A percentile compares a stretch with the other conserved stretches of the same genome.
These are phyloP conservation scores for Microcebus jonahi DNA, from an alignment of 2,113 vertebrate species.

Conservation along the genomic window DNA sequence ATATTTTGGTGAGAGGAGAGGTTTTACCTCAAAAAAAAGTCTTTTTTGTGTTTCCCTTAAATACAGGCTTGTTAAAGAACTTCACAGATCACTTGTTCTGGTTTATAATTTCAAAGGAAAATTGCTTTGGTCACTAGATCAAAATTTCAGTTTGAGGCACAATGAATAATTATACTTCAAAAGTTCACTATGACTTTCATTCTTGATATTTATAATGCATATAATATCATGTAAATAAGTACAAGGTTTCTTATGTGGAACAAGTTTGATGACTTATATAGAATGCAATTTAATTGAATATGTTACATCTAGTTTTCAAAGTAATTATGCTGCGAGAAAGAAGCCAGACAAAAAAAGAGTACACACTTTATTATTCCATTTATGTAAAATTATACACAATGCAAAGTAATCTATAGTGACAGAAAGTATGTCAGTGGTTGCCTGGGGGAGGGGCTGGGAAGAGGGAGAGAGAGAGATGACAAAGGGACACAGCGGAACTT, in stretches of 20 bases:
- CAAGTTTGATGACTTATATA: not conserved
- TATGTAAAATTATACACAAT: not conserved
- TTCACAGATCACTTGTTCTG: not conserved
- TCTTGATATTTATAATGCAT: not conserved
- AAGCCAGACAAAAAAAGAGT: not conserved
- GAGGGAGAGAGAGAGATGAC: fast-evolving
- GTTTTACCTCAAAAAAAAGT: not conserved
- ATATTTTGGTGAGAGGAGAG: not conserved
- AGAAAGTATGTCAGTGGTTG: not conserved
- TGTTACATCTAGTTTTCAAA: not conserved
- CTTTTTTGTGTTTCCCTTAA: not conserved
- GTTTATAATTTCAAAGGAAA: not conserved
- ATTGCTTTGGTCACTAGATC: not conserved
- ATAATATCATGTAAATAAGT: not conserved
- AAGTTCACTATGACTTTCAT: not conserved
- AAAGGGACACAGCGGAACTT: not conserved
- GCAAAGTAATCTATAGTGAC: not conserved
- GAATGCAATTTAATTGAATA: not conserved
- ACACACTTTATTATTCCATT: not conserved
- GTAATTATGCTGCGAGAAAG: not conserved
- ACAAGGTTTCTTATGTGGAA: not conserved
- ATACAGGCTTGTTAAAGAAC: not conserved
- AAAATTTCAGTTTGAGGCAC: not conserved
- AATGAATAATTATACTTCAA: conserved; percentile 11
- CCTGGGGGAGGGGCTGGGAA: not conserved